A percentile compares a stretch with the other conserved stretches of the same genome.
Evolutionary conservation across 2,113 vertebrate genomes (phyloP).

Genomic region (Aphyosemion australe): DNA sequence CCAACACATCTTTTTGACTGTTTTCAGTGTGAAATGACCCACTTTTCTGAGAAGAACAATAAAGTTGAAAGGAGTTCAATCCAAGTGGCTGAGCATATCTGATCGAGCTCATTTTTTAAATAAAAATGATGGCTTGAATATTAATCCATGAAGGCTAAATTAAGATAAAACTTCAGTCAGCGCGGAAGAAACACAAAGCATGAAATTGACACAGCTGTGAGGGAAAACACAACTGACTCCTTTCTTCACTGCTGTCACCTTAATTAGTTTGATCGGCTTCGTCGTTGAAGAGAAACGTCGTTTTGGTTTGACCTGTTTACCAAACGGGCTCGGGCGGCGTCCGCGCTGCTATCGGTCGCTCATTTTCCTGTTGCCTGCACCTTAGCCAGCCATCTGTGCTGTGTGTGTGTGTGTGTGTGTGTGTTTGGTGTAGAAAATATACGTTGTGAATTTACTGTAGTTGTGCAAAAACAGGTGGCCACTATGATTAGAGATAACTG

Average conservation of each 20-base stretch:
- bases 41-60: slow-evolving; percentile 63
- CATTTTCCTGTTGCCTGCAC: slow-evolving; percentile 29
- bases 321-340: slow-evolving; percentile 27
- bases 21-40: slow-evolving; percentile 58
- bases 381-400: slow-evolving; percentile 65
- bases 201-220: slow-evolving; percentile 52
- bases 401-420: slow-evolving; percentile 8
- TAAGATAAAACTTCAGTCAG: slow-evolving; percentile 51
- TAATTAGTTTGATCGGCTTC: slow-evolving; percentile 49
- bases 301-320: slow-evolving; percentile 24
- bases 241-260: slow-evolving; percentile 26
- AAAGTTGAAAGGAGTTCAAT: slow-evolving; percentile 64
- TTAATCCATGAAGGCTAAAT: slow-evolving; percentile 60
- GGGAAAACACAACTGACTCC: slow-evolving; percentile 16
- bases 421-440: slow-evolving; percentile 36
- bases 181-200: slow-evolving; percentile 32
- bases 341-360: slow-evolving; percentile 19
- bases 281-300: slow-evolving; percentile 10
- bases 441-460: slow-evolving; percentile 62
- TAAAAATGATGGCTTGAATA: slow-evolving; percentile 55
- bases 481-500: slow-evolving; percentile 72
- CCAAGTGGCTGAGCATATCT: slow-evolving; percentile 63
- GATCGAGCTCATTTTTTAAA: slow-evolving; percentile 61
- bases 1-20: slow-evolving; percentile 56
- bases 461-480: slow-evolving; percentile 69